Conservation (phyloP, 2,888 invertebrate genomes). For the Dryomyza anilis region DNA sequence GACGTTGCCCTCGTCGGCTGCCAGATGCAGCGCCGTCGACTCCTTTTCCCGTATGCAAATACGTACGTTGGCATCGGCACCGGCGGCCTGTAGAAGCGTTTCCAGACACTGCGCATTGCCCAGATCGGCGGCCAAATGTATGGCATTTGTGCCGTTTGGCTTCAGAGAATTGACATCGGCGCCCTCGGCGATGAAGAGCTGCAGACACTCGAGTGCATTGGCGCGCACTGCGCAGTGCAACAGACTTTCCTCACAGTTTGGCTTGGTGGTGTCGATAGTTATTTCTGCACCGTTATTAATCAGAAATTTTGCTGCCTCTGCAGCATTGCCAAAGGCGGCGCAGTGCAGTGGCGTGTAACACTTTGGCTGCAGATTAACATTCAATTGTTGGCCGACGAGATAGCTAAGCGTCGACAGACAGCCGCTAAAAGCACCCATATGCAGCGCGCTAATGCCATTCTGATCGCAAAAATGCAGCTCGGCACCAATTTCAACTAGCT, state of each 20-base stretch:
- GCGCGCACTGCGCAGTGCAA: conserved; percentile 85
- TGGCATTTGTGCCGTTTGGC: conserved; percentile 76
- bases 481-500: conserved; percentile 71
- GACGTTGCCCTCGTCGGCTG: conserved; percentile 84
- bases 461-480: conserved; percentile 74
- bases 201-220: conserved; percentile 80
- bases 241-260: conserved; percentile 76
- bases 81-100: conserved; percentile 75
- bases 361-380: conserved; percentile 72
- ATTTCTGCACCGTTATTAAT: conserved; percentile 75
- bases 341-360: conserved; percentile 85
- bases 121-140: conserved; percentile 81
- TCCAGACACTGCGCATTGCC: conserved; percentile 77
- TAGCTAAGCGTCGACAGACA: conserved; percentile 73
- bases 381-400: conserved; percentile 71
- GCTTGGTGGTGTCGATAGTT: conserved; percentile 69
- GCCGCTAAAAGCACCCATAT: conserved; percentile 80
- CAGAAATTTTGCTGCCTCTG: conserved; percentile 78
- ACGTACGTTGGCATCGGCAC: conserved; percentile 72
- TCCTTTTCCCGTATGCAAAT: conserved; percentile 75
- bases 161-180: conserved; percentile 78
- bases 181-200: conserved; percentile 75
- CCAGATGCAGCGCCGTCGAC: conserved; percentile 81
- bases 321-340: conserved; percentile 86
- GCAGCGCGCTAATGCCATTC: conserved; percentile 75